These are phyloP conservation scores for Brachyistius frenatus DNA, from an alignment of 2,113 vertebrate species.

Conservation along the genomic window DNA sequence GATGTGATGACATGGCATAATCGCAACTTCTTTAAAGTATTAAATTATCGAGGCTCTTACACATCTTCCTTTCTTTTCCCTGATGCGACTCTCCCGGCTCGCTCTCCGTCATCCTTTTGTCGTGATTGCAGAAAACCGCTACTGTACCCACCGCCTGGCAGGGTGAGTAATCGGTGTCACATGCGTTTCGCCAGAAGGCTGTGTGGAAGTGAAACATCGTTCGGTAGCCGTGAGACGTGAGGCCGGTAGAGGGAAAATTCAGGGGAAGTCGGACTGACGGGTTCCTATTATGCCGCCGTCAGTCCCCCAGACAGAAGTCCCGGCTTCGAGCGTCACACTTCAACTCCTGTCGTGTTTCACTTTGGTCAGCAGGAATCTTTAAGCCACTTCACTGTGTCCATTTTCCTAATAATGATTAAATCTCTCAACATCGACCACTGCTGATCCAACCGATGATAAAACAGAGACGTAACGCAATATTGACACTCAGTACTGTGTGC, in stretches of 20 bases:
- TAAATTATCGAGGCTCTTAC: neutral
- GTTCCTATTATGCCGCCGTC: conserved; percentile 51
- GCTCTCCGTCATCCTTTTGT: neutral
- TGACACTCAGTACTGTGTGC: neutral
- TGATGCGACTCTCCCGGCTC: too few species aligned
- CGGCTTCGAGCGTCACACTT: conserved; percentile 14
- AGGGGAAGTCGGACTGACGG: conserved; percentile 61
- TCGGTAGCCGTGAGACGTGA: conserved; percentile 9
- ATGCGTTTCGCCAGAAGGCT: conserved; percentile 55
- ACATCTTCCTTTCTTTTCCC: neutral
- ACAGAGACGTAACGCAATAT: neutral
- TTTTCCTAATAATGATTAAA: conserved; percentile 7
- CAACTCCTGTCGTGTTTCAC: conserved; percentile 3
- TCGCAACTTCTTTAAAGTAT: too few species aligned
- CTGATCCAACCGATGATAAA: neutral
- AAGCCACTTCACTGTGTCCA: neutral
- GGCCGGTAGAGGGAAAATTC: conserved; percentile 1
- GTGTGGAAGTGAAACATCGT: conserved; percentile 75
- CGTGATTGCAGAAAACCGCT: neutral
- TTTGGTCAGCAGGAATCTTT: conserved; percentile 32
- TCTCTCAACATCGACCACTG: neutral
- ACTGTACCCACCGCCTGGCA: neutral
- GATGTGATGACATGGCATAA: neutral
- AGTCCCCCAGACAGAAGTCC: conserved; percentile 31
- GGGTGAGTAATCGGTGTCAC: conserved; percentile 31